phyloP scores from a whole-genome alignment of 2,888 invertebrate genomes.

The Caenorhabditis auriculariae region DNA sequence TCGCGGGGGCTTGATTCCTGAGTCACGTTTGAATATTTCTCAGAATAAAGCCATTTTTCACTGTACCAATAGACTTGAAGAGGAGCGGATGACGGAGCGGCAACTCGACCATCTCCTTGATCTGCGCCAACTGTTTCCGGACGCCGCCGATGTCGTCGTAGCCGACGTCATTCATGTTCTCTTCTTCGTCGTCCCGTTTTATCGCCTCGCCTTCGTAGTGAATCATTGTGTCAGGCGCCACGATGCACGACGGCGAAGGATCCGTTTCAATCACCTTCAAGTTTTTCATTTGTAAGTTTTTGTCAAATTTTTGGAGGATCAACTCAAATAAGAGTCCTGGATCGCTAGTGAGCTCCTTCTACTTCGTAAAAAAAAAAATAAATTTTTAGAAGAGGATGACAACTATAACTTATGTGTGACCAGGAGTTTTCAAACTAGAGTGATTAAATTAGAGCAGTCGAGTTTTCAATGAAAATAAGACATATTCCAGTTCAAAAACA shows the following conservation, averaged over 20 bases:
- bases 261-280: slow-evolving; percentile 84
- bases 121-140: slow-evolving; percentile 96
- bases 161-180: slow-evolving; percentile 92
- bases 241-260: slow-evolving; percentile 95
- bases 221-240: slow-evolving; percentile 96
- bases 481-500: too few species aligned
- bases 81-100: slow-evolving; percentile 95
- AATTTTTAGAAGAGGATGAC: too few species aligned
- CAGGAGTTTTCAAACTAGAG: too few species aligned
- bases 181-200: slow-evolving; percentile 97
- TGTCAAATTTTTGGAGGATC: too few species aligned
- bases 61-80: slow-evolving; percentile 74
- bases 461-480: too few species aligned
- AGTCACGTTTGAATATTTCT: too few species aligned
- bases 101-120: slow-evolving; percentile 99
- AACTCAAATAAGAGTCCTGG: too few species aligned
- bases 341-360: too few species aligned
- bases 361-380: too few species aligned
- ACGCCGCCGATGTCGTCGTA: slow-evolving; percentile 99
- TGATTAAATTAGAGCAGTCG: too few species aligned
- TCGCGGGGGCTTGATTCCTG: slow-evolving; percentile 78
- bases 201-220: slow-evolving; percentile 93
- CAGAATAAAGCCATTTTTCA: not conserved
- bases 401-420: too few species aligned
- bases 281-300: too few species aligned